Evolutionary conservation across 35 echinoderm and acorn worm genomes (phyloP), one percentile per base, ranked within the genome.

Genomic region (Hemicentrotus pulcherrimus): DNA sequence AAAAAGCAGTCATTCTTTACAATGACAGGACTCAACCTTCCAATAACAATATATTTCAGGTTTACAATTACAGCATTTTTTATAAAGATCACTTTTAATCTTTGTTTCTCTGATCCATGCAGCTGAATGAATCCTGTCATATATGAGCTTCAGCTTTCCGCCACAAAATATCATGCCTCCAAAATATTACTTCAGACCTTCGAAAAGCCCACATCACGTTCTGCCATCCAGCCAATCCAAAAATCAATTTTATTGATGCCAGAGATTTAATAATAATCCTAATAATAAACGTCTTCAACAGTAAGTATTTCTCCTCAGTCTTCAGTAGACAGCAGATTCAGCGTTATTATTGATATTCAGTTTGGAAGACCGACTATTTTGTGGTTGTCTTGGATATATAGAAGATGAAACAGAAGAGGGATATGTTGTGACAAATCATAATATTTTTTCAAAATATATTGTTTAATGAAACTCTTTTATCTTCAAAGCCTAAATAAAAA

Each of bases 201-300:
- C 6, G 4, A 78, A 78, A n/a, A 28, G 65, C 65, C 22, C 65
- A 78, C 65, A 78, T 78, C 65, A 78, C 65, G 65, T 78, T 22
- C 65, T 8, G 65, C 65, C 65, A 78, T 15, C 65, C 65, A 18
- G 65, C 65, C 65, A 15, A 78, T 78, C 65, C 65, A n/a, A n/a
- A 78, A 78, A 78, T 78, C 65, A 78, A 78, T 78, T n/a, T 78
- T 78, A 78, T 78, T 78, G 65, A 78, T 78, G 65, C 65, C 65
- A 22, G 65, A 78, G 65, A 78, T 78, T 78, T 78, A 78, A 78
- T 78, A 28, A 78, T 78, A 78, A 78, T 78, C 65, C 65, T n/a
- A n/a, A n/a, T n/a, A n/a, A n/a, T n/a, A n/a, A 28, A 78, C 28
- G 65, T 78, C 65, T 78, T 78, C 65, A 78, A 78, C 65, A 78